Evolutionary conservation across 2,113 vertebrate species (phyloP), one percentile per base, ranked within the genome.

Genomic region (Oncorhynchus gorbuscha): DNA sequence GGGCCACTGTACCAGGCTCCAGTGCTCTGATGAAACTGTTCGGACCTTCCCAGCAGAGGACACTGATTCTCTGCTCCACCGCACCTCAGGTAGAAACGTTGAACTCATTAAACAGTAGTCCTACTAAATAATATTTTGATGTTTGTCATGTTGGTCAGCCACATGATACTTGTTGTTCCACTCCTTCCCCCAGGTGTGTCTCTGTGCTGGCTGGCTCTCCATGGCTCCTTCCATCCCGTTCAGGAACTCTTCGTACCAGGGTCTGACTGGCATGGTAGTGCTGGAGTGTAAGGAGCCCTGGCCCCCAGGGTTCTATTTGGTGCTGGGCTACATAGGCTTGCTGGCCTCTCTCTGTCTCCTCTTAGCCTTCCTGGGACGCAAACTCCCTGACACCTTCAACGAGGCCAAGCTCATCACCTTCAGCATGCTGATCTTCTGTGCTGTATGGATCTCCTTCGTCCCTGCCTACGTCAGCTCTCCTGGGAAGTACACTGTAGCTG

Each of bases 381-480:
- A 93, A 48, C 83, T 94, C 0, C 93, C 93, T 0, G 91, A 90
- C 72, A 90, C 85, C 0, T 94, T 94, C 75, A 90, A 90, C 5
- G 89, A 90, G 65, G 89, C 87, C 20, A 90, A 89, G 61, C 80
- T 90, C 26, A 93, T 94, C 76, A 89, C 93, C 9, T 94, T 94
- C 80, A 94, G 93, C 78, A 92, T 94, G 93, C 75, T 94, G 11
- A 93, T 94, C 64, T 93, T 93, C 83, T 93, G 85, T 55, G 92
- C 92, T 0, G 93, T 94, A 1, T 94, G 93, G 93, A 89, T 94
- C 30, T 91, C 92, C 20, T 94, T 94, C 77, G 94, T 94, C 2
- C 93, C 93, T 20, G 93, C 93, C 45, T 87, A 94, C 69, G 85
- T 91, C 76, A 93, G 92, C 73, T 89, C 89, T 39, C 92, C 93